Base-by-base conservation (phyloP, 1,140 invertebrate genomes). In the Macrobrachium nipponense region DNA sequence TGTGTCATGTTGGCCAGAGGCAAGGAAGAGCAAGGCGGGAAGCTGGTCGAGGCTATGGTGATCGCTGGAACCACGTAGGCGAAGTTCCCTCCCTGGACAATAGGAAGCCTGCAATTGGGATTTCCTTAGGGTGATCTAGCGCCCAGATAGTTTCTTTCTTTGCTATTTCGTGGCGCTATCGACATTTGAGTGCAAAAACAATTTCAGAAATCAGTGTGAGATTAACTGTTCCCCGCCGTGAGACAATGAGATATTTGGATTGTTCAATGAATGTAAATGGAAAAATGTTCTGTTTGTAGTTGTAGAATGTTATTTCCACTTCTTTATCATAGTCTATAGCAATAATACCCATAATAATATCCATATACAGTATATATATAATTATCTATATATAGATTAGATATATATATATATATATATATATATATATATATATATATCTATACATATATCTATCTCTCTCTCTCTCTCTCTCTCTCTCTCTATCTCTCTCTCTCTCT, bases 31-130 rank as follows among this genome's bases (percentile, higher is more conserved):
- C 96, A 97, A 89, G 94, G 93, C 95, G 95, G 96, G 88, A 94
- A 92, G 0, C 95, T 95, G 72, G 96, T 91, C 86, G 93, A 93
- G 2, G 97, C 91, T 89, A 98, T 95, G 0, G 96, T 95, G 27
- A 97, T 90, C 0, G 96, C 95, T 0, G 96, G 96, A 10, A 96
- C 94, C 18, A 97, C 90, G 91, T 97, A 97, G 0, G 96, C 95
- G 89, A 97, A 96, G 0, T 96, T 97, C 0, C 95, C 95, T 14
- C 96, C 96, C 91, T 95, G 94, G 43, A 95, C 93, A 51, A 95
- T 93, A 4, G 94, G 94, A 75, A 95, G 90, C 88, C 94, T 95
- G 89, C 6, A 15, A 51, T 20, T 5, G 59, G 36, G 5, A 36
- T 17, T 4, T 2, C 27, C 8, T 44, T 36, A 36, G 27, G 27